Percentiles rank a stretch among this genome's conserved stretches.
Evolutionary conservation across 2,113 vertebrate species (phyloP).

Genomic region (rabbit (Oryctolagus cuniculus)): DNA sequence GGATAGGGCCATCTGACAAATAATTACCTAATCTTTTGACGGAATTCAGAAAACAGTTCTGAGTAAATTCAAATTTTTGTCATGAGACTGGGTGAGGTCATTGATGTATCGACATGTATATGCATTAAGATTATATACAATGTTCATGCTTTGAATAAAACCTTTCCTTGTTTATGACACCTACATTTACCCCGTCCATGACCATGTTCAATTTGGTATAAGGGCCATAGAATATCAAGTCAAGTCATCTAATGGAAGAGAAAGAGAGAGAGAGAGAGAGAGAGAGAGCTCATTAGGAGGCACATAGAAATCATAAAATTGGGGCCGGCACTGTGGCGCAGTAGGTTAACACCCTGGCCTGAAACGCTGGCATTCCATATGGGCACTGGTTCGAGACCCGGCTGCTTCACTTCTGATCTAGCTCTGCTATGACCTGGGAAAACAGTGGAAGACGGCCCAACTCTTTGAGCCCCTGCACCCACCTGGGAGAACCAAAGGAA

Average conservation of each 20-base stretch:
- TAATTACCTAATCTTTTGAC: neutral
- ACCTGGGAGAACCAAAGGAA: too few species aligned
- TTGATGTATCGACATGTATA: neutral
- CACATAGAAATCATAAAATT: too few species aligned
- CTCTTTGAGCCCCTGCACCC: too few species aligned
- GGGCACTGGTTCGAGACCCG: too few species aligned
- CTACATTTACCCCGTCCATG: neutral
- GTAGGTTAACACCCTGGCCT: too few species aligned
- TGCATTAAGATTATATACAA: neutral
- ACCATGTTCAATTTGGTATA: neutral
- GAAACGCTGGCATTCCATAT: too few species aligned
- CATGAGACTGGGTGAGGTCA: neutral
- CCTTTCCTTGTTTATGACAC: neutral
- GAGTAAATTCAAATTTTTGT: neutral
- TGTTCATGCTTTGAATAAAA: neutral
- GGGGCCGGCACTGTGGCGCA: too few species aligned
- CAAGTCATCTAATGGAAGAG: neutral
- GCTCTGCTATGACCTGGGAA: too few species aligned
- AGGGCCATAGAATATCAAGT: neutral
- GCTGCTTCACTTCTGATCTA: too few species aligned
- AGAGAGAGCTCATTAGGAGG: neutral
- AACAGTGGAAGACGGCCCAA: too few species aligned
- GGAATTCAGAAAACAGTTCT: conserved; percentile 9
- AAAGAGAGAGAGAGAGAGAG: neutral
- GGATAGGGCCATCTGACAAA: neutral